A percentile compares a stretch with the other conserved stretches of the same genome.
These are phyloP conservation scores for Bilobella aurantiaca DNA, from an alignment of 1,140 invertebrate genomes.

Conservation along the genomic window DNA sequence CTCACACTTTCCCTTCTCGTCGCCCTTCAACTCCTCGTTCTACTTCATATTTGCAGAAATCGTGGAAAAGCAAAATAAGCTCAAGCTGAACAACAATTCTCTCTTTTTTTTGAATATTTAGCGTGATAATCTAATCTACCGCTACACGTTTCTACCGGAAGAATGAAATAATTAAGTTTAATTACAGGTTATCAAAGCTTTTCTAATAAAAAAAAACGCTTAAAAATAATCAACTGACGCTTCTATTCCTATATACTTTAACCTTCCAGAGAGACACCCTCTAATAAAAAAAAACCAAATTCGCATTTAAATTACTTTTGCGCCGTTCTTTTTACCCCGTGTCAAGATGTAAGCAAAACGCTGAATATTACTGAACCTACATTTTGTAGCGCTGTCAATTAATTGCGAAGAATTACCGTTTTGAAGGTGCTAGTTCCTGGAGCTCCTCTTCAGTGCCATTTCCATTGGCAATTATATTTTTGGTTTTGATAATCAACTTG, in stretches of 20 bases:
- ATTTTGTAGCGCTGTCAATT: too few relatives aligned
- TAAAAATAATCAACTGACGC: background rate
- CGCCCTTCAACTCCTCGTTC: background rate
- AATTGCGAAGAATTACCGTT: background rate
- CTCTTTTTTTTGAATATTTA: background rate
- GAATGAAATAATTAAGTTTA: too few relatives aligned
- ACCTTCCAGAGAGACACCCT: background rate
- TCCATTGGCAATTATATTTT: slow-evolving; percentile 17
- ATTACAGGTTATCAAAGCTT: too few relatives aligned
- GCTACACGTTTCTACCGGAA: too few relatives aligned
- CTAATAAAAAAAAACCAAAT: too few relatives aligned
- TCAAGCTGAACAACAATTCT: background rate
- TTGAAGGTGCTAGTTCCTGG: background rate
- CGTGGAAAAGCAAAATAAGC: background rate
- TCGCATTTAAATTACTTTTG: too few relatives aligned
- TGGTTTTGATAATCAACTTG: slow-evolving; percentile 15
- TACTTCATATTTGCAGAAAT: slow-evolving; percentile 9
- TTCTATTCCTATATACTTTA: too few relatives aligned
- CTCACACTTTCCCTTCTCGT: background rate
- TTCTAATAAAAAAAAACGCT: too few relatives aligned
- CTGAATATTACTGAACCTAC: too few relatives aligned
- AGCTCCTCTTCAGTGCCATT: background rate
- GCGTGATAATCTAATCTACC: too few relatives aligned
- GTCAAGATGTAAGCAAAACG: too few relatives aligned
- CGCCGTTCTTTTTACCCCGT: too few relatives aligned